These are phyloP conservation scores for Tetraneura akinire DNA, from an alignment of 1,140 invertebrate genomes.

Conservation along the genomic window DNA sequence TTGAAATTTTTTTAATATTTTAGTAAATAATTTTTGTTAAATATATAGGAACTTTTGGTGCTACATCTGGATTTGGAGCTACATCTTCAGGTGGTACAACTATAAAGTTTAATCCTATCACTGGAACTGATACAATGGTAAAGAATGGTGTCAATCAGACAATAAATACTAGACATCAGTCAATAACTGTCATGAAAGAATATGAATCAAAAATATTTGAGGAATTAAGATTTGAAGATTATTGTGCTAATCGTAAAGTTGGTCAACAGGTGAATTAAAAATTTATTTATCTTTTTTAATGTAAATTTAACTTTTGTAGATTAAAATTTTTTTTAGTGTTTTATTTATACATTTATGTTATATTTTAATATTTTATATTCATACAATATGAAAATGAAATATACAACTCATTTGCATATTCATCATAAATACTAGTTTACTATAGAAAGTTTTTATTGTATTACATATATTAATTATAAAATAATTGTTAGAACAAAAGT, in stretches of 20 bases:
- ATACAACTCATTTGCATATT: too few relatives aligned
- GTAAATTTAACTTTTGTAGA: too few relatives aligned
- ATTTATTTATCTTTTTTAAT: conserved; percentile 51
- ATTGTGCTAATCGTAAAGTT: conserved; percentile 84
- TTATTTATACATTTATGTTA: too few relatives aligned
- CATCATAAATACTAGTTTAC: too few relatives aligned
- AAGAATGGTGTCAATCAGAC: conserved; percentile 80
- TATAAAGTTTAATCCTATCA: conserved; percentile 82
- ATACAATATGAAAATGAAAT: too few relatives aligned
- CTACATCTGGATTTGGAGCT: conserved; percentile 63
- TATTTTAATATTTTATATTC: too few relatives aligned
- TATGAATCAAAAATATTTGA: conserved; percentile 93
- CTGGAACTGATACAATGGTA: conserved; percentile 86
- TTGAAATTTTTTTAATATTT: too few relatives aligned
- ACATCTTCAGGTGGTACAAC: conserved; percentile 69
- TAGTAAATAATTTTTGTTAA: neutral
- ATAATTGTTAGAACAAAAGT: too few relatives aligned
- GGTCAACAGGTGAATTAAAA: conserved; percentile 58
- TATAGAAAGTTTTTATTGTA: too few relatives aligned
- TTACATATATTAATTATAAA: too few relatives aligned
- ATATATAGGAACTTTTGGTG: conserved; percentile 44
- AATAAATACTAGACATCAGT: conserved; percentile 90
- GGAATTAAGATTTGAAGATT: conserved; percentile 92
- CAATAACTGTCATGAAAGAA: conserved; percentile 97
- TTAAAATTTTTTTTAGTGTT: too few relatives aligned